These are phyloP conservation scores for Acronicta leporina DNA, from an alignment of 2,888 invertebrate genomes.

Conservation along the genomic window DNA sequence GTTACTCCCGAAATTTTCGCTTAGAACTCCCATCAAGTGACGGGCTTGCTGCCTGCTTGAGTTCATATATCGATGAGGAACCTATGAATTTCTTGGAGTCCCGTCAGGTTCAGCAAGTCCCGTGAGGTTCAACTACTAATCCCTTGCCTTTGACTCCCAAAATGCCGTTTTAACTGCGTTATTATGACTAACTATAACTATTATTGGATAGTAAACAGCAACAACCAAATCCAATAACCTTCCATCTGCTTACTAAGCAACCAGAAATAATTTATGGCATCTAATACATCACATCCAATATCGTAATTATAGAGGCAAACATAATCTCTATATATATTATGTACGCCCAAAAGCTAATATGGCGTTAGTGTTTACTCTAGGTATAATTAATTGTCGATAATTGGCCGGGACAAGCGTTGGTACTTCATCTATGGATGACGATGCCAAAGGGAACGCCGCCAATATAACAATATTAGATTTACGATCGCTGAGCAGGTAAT, in stretches of 20 bases:
- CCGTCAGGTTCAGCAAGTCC: no score
- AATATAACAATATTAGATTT: slow-evolving; percentile 50
- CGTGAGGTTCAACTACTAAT: no score
- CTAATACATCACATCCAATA: slow-evolving; percentile 43
- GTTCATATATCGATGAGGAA: no score
- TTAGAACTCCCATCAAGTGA: no score
- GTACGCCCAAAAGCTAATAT: slow-evolving; percentile 39
- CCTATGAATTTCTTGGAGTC: no score
- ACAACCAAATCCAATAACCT: slow-evolving; percentile 3
- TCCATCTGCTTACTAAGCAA: slow-evolving; percentile 19
- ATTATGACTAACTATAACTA: no score
- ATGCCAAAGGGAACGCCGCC: slow-evolving; percentile 45
- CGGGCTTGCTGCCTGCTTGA: no score
- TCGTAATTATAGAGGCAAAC: slow-evolving; percentile 43
- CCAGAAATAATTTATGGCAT: slow-evolving; percentile 43
- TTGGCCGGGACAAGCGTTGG: slow-evolving; percentile 60
- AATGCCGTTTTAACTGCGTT: no score
- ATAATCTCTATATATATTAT: slow-evolving; percentile 21
- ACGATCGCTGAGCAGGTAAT: slow-evolving; percentile 39
- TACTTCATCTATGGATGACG: slow-evolving; percentile 62
- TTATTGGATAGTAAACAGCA: not conserved
- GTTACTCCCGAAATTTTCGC: no score
- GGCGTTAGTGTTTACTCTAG: slow-evolving; percentile 48
- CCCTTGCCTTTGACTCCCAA: no score
- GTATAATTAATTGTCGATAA: slow-evolving; percentile 68